A percentile compares a stretch with the other conserved stretches of the same genome.
These are phyloP conservation scores for Incurvaria masculella DNA, from an alignment of 2,888 invertebrate genomes.

Conservation along the genomic window DNA sequence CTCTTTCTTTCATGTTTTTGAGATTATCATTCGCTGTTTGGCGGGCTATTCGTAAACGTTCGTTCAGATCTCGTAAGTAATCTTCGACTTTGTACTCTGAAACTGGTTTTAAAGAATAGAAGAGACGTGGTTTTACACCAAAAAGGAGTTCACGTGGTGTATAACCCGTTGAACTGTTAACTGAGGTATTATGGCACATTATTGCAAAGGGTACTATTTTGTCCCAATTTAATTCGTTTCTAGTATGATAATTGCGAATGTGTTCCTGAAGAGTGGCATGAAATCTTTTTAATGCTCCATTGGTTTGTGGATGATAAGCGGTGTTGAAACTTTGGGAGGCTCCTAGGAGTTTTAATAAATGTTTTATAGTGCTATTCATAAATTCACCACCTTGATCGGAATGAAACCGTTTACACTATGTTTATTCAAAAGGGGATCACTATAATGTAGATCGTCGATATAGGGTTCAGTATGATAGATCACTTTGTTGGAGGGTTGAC, in stretches of 20 bases:
- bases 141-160: slow-evolving; percentile 24
- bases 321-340: slow-evolving; percentile 22
- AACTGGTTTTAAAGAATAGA: slow-evolving; percentile 18
- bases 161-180: slow-evolving; percentile 20
- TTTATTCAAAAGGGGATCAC: no score
- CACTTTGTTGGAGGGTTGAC: no score
- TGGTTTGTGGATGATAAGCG: slow-evolving; percentile 23
- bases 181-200: slow-evolving; percentile 23
- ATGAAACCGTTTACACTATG: no score
- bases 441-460: no score
- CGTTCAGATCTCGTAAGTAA: slow-evolving; percentile 21
- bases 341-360: slow-evolving; percentile 22
- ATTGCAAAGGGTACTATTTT: slow-evolving; percentile 23
- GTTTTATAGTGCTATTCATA: slow-evolving; percentile 21
- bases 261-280: slow-evolving; percentile 23
- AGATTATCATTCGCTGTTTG: slow-evolving; percentile 18
- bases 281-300: slow-evolving; percentile 22
- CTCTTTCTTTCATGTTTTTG: not conserved
- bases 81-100: slow-evolving; percentile 19
- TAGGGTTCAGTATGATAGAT: no score
- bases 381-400: slow-evolving; percentile 16
- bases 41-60: slow-evolving; percentile 19
- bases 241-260: slow-evolving; percentile 21
- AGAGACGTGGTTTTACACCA: slow-evolving; percentile 21
- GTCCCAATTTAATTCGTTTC: slow-evolving; percentile 19